Evolutionary conservation across 2,797 vertebrate species (phyloP).

Genomic region (Lepidocolaptes lacrymiger): DNA sequence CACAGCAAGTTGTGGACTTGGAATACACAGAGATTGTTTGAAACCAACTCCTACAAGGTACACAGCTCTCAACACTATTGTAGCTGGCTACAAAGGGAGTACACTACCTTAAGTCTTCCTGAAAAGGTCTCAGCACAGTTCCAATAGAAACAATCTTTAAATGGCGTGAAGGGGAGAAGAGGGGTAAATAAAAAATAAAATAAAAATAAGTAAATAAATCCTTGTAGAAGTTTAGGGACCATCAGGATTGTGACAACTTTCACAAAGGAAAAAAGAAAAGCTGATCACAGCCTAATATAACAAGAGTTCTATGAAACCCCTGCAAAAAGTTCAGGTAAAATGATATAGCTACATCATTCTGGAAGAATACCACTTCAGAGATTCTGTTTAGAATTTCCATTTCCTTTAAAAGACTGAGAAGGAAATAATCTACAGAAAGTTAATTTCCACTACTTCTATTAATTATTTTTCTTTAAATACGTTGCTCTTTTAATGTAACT

Average conservation of each 20-base stretch:
- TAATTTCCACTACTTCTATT: not conserved
- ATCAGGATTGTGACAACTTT: not conserved
- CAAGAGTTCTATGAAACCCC: not conserved
- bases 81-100: not conserved
- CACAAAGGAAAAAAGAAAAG: not conserved
- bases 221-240: not conserved
- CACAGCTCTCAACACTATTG: not conserved
- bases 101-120: not conserved
- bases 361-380: not conserved
- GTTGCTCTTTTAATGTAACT: not conserved
- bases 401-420: not conserved
- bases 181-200: fast-evolving
- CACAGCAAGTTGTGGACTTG: not conserved
- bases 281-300: not conserved
- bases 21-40: not conserved
- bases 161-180: fast-evolving
- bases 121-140: not conserved
- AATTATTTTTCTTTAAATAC: not conserved
- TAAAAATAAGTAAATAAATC: not conserved
- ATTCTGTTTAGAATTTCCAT: not conserved
- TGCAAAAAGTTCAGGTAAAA: not conserved
- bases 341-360: not conserved
- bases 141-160: not conserved
- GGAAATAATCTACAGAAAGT: not conserved
- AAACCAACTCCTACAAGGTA: not conserved